A percentile compares a stretch with the other conserved stretches of the same genome.
phyloP scores from a whole-genome alignment of 2,797 vertebrate genomes.

The Cyclopterus lumpus region DNA sequence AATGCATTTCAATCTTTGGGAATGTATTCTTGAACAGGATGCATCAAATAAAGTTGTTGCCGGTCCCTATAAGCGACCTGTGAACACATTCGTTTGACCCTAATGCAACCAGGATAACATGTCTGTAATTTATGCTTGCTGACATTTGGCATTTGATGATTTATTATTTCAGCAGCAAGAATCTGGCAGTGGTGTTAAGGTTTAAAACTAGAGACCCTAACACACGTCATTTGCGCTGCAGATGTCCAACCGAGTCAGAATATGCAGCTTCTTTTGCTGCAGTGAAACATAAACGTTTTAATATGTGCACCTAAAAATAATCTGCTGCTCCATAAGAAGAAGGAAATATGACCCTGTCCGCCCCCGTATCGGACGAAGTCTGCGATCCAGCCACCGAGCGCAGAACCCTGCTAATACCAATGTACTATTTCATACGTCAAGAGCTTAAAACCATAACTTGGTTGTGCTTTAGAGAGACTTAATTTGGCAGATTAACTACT shows the following conservation, averaged over 20 bases:
- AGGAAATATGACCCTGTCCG: constrained; percentile 60
- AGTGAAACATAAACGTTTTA: constrained; percentile 67
- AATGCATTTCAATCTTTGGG: background rate
- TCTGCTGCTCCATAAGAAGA: constrained; percentile 64
- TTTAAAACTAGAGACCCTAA: constrained; percentile 38
- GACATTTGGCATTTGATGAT: constrained; percentile 59
- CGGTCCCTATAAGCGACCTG: constrained; percentile 28
- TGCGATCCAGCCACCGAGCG: constrained; percentile 31
- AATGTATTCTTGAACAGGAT: constrained; percentile 4
- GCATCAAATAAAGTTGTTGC: constrained; percentile 14
- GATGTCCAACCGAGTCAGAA: constrained; percentile 40
- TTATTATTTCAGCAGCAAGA: constrained; percentile 54
- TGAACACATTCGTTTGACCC: constrained; percentile 30
- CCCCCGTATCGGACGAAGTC: constrained; percentile 46
- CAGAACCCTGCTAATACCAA: constrained; percentile 50
- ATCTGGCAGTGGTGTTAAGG: constrained; percentile 19
- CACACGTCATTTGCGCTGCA: constrained; percentile 54
- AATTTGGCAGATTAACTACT: constrained; percentile 71
- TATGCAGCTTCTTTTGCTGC: constrained; percentile 53
- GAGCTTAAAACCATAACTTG: constrained; percentile 55
- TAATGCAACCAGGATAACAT: constrained; percentile 31
- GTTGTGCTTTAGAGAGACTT: constrained; percentile 58
- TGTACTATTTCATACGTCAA: constrained; percentile 51
- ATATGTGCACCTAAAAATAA: constrained; percentile 74
- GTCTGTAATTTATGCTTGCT: constrained; percentile 29